These are phyloP conservation scores for Tiaroga cobitis DNA, from an alignment of 2,797 vertebrate species.

Conservation along the genomic window DNA sequence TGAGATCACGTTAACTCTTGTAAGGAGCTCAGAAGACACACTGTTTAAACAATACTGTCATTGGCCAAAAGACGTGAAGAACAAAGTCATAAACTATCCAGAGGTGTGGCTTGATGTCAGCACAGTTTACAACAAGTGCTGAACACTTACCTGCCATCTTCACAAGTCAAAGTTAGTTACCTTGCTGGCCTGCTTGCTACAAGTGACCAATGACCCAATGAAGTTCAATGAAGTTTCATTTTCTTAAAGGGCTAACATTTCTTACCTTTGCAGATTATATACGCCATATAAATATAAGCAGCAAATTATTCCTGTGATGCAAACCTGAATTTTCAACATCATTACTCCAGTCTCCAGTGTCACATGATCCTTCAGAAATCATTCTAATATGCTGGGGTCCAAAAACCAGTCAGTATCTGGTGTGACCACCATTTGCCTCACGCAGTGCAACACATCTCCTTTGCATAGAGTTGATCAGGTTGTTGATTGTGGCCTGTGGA, in stretches of 20 bases:
- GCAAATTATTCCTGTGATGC: not conserved
- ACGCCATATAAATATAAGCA: too few relatives aligned
- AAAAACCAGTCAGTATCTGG: too few relatives aligned
- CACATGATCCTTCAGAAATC: too few relatives aligned
- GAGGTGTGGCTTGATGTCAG: conserved; percentile 4
- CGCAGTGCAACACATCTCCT: too few relatives aligned
- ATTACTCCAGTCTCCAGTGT: not conserved
- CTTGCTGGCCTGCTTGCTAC: not conserved
- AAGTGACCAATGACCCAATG: too few relatives aligned
- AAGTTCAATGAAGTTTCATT: not conserved
- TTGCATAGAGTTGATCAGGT: too few relatives aligned
- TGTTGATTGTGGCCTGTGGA: too few relatives aligned
- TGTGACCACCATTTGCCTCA: too few relatives aligned
- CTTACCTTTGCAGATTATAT: too few relatives aligned
- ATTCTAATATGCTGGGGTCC: too few relatives aligned
- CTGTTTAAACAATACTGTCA: conserved; percentile 25
- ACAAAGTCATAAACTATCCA: conserved; percentile 13
- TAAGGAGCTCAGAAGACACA: conserved; percentile 20
- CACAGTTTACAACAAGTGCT: not conserved
- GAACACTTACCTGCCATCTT: conserved; percentile 9
- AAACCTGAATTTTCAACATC: not conserved
- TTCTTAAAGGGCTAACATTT: not conserved
- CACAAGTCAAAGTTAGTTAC: not conserved
- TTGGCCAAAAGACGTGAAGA: conserved; percentile 13
- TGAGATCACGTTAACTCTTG: conserved; percentile 10